Evolutionary conservation across 1,140 invertebrate genomes (phyloP).

Genomic region (Drosophila tsacasi): DNA sequence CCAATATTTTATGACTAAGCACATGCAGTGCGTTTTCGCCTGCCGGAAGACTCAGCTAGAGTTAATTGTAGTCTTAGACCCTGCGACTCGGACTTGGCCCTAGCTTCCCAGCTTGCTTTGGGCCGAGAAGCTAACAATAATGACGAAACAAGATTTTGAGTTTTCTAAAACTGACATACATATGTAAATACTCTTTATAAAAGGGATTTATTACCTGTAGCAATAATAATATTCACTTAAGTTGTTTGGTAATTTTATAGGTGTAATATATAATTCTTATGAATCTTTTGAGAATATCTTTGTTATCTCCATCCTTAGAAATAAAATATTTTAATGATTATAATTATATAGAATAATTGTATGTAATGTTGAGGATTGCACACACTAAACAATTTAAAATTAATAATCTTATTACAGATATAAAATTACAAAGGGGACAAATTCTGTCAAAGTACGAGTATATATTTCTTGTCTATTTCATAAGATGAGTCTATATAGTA

Average conservation of each 20-base stretch:
- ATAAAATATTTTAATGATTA: too few relatives aligned
- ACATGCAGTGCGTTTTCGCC: constrained; percentile 26
- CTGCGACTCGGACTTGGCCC: constrained; percentile 26
- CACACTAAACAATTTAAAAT: too few relatives aligned
- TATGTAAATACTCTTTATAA: constrained; percentile 7
- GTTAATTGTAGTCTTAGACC: constrained; percentile 19
- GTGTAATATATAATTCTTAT: background rate
- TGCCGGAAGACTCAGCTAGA: constrained; percentile 33
- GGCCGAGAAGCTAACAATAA: constrained; percentile 11
- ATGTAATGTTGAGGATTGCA: too few relatives aligned
- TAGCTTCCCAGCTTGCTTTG: constrained; percentile 25
- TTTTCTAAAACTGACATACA: background rate
- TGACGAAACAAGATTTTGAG: constrained; percentile 1
- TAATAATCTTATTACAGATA: too few relatives aligned
- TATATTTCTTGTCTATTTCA: background rate
- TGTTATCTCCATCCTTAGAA: too few relatives aligned
- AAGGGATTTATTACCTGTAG: too few relatives aligned
- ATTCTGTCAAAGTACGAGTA: background rate
- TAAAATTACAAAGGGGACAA: too few relatives aligned
- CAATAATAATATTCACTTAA: background rate
- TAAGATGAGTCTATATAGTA: background rate
- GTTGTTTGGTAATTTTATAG: background rate
- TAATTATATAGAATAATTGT: too few relatives aligned
- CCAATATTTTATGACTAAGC: constrained; percentile 66
- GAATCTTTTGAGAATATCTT: background rate